Conservation (phyloP, 2,888 invertebrate species). For the Agrypnus murinus region DNA sequence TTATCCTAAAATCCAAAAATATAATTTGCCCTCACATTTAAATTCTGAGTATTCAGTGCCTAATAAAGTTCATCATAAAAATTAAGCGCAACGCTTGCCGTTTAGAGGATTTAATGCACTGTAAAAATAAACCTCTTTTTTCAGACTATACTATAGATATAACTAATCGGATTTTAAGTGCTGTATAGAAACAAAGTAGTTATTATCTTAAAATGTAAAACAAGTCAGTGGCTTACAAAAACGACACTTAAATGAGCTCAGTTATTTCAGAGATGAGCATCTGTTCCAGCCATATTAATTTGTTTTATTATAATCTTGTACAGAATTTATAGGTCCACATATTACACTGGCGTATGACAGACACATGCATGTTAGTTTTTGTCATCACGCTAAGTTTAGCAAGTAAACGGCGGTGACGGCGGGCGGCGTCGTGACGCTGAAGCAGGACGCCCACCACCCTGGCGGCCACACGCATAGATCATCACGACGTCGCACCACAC, state of each 20-base stretch:
- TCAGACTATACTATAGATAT: too few relatives aligned
- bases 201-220: not conserved
- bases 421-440: conserved; percentile 53
- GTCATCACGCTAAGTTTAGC: conserved; percentile 59
- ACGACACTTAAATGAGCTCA: conserved; percentile 9
- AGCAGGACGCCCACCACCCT: conserved; percentile 51
- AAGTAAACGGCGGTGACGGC: conserved; percentile 56
- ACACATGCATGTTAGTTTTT: conserved; percentile 57
- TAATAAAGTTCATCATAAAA: too few relatives aligned
- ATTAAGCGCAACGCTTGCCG: too few relatives aligned
- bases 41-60: too few relatives aligned
- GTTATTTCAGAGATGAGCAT: conserved; percentile 46
- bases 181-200: not conserved
- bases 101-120: too few relatives aligned
- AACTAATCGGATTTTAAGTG: too few relatives aligned
- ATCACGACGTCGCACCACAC: conserved; percentile 52
- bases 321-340: conserved; percentile 48
- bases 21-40: too few relatives aligned
- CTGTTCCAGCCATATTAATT: conserved; percentile 53
- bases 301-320: conserved; percentile 53
- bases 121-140: too few relatives aligned
- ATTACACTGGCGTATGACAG: conserved; percentile 49
- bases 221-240: conserved; percentile 21
- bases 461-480: conserved; percentile 66
- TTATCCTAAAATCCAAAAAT: too few relatives aligned